Percentiles rank a stretch among this genome's conserved stretches.
phyloP scores from a whole-genome alignment of 2,888 invertebrate species.

The Macrophya alboannulata region DNA sequence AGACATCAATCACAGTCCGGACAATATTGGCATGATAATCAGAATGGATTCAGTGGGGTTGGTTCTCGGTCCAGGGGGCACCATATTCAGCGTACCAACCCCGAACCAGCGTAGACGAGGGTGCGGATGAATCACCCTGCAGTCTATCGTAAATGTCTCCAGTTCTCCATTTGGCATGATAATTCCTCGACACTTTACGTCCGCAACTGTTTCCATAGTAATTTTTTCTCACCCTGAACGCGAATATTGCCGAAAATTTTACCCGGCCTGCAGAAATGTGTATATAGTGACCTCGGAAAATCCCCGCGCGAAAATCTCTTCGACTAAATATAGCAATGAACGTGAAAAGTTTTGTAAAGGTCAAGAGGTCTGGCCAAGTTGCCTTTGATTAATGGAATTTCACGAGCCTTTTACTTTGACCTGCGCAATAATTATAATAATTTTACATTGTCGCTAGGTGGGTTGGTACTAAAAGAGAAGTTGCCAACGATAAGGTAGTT shows the following conservation, averaged over 20 bases:
- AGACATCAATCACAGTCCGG: conserved; percentile 72
- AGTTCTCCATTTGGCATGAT: not conserved
- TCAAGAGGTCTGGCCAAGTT: conserved; percentile 11
- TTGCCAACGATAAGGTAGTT: not conserved
- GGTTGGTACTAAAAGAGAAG: not conserved
- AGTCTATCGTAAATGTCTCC: conserved; percentile 42
- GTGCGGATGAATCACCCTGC: conserved; percentile 50
- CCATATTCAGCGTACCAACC: conserved; percentile 8
- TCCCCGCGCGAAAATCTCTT: not conserved
- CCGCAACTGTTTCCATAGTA: not conserved
- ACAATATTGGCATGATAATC: conserved; percentile 77
- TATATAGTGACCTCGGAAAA: not conserved
- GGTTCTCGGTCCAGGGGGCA: conserved; percentile 53
- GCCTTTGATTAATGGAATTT: conserved; percentile 19
- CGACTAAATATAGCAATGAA: not conserved
- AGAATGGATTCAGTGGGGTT: conserved; percentile 69
- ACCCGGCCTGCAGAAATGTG: not conserved
- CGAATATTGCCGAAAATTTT: not conserved
- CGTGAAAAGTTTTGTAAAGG: conserved; percentile 19
- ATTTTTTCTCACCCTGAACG: conserved; percentile 4
- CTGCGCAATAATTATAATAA: conserved; percentile 17
- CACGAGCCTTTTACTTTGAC: not conserved
- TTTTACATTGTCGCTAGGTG: not conserved
- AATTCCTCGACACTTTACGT: conserved; percentile 44
- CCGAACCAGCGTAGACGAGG: conserved; percentile 43